Percentiles rank a stretch among this genome's conserved stretches.
phyloP scores from a whole-genome alignment of 2,888 invertebrate species.

The Aphidoletes aphidimyza region DNA sequence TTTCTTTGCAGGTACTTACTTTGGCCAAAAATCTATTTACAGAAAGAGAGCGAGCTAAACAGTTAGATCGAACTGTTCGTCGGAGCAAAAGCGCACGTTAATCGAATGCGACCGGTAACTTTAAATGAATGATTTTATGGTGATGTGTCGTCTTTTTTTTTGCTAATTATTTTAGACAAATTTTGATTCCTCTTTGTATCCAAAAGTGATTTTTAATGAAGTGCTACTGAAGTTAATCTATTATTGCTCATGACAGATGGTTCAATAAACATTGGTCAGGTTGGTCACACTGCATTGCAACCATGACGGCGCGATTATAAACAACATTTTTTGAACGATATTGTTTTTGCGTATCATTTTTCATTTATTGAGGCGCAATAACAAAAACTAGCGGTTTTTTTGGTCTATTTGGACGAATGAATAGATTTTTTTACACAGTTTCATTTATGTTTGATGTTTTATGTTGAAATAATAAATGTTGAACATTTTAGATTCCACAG shows the following conservation, averaged over 20 bases:
- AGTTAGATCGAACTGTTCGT: neutral
- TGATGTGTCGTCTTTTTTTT: neutral
- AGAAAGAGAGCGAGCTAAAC: conserved; percentile 21
- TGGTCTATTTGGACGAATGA: too few relatives aligned
- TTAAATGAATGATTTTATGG: neutral
- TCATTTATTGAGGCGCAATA: neutral
- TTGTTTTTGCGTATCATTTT: neutral
- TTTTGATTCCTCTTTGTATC: conserved; percentile 3
- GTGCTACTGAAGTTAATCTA: conserved; percentile 2
- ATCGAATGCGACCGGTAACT: neutral
- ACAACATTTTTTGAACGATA: neutral
- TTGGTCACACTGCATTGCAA: neutral
- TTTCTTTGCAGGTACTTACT: neutral
- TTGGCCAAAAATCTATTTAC: conserved; percentile 28
- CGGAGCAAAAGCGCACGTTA: neutral
- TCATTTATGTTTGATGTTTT: neutral
- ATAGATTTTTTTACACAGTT: too few relatives aligned
- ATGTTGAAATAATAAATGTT: neutral
- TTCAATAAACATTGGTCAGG: neutral
- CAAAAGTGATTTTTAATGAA: neutral
- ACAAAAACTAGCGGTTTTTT: too few relatives aligned
- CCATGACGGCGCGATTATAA: conserved; percentile 24
- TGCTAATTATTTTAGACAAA: neutral
- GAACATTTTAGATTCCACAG: too few relatives aligned
- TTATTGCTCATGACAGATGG: conserved; percentile 9